Base-by-base conservation (phyloP, 1,140 invertebrate species). In the Limonius californicus region DNA sequence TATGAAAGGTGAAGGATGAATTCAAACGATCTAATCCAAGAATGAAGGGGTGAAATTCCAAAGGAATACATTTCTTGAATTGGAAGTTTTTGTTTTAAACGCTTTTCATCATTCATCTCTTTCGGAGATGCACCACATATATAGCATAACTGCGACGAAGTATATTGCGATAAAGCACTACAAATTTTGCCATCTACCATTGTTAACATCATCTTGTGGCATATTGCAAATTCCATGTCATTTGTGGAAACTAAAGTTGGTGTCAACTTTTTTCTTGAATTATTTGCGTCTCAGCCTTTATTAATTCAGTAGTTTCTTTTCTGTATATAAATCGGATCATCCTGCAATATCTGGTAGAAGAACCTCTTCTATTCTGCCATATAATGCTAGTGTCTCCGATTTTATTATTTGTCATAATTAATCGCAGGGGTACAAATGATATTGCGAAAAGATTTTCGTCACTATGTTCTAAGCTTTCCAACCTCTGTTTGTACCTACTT, bases 331-430 rank as follows among this genome's bases (percentile, higher is more conserved):
- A 63, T 64, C 62, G 54, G 8, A 77, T 72, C 11, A 67, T 71
- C 18, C 71, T 57, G 61, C 74, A 77, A 66, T 67, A 76, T 43
- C 69, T 57, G 14, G 72, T 60, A 7, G 73, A 78, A 15, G 72
- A 76, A 59, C 74, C 63, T 57, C 47, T 65, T 47, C 61, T 32
- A 69, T 76, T 78, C 64, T 71, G 20, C 72, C 72, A 76, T 54
- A 74, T 18, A 61, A 66, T 45, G 16, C 53, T 54, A 50, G 59
- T 50, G 43, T 55, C 45, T 27, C 67, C 57, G 18, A 4, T 27
- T 27, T 27, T 27, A 45, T 57, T 57, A 27, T 27, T 9, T 4
- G 23, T 27, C 3, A 3, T 32, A 39, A 73, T 43, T 14, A 43
- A 35, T 55, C 66, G 57, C 57, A 76, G 61, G 15, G 71, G 69